Conservation (phyloP, 2,113 vertebrate species). For the Rhinolophus ferrumequinum region DNA sequence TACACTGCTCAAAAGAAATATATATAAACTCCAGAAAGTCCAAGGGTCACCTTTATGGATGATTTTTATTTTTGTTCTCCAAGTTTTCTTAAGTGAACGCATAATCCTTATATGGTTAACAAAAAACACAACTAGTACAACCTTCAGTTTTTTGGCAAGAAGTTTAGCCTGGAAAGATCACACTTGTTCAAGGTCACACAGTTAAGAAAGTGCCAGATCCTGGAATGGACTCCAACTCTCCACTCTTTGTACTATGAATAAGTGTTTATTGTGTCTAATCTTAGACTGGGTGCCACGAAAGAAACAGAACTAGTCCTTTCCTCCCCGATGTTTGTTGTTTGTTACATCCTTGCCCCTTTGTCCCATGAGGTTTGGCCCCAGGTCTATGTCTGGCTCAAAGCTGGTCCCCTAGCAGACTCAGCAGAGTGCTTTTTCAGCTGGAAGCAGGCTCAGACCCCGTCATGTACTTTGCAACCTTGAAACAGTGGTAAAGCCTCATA, state of each 20-base stretch:
- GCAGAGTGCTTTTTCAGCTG: background rate
- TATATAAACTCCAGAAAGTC: background rate
- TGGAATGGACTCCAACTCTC: background rate
- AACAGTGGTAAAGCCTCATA: background rate
- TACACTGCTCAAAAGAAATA: background rate
- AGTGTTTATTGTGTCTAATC: background rate
- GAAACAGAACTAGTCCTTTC: background rate
- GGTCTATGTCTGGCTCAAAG: background rate
- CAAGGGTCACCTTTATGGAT: background rate
- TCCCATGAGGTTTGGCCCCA: background rate
- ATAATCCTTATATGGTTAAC: background rate
- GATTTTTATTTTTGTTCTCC: slow-evolving; percentile 16
- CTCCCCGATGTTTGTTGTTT: background rate
- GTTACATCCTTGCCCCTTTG: background rate
- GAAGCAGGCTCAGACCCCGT: background rate
- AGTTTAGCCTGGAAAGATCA: background rate
- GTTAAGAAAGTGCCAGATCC: background rate
- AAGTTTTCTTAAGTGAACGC: background rate
- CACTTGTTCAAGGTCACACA: background rate
- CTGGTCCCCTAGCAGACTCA: background rate
- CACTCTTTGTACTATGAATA: background rate
- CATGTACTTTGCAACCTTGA: background rate
- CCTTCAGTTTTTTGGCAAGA: background rate
- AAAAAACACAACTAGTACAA: background rate
- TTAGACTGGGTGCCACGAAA: background rate